These are phyloP conservation scores for Oscheius myriophilus DNA, from an alignment of 2,888 invertebrate species.

Conservation along the genomic window DNA sequence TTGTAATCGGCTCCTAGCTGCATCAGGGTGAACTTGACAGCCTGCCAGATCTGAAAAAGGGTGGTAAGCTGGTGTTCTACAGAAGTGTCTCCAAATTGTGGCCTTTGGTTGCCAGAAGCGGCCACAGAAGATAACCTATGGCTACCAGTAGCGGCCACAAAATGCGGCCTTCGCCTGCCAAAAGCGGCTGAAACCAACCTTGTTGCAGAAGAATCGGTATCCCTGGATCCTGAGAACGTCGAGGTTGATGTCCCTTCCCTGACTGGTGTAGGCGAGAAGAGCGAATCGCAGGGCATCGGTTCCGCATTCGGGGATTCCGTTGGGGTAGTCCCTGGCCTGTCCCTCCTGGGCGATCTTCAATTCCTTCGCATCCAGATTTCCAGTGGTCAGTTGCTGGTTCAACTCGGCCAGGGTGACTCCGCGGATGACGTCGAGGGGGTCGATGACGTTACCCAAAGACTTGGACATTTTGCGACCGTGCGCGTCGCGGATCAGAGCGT, in stretches of 20 bases:
- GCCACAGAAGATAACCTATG: neutral
- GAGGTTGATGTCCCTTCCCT: conserved; percentile 92
- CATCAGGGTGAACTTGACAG: conserved; percentile 86
- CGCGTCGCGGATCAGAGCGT: conserved; percentile 96
- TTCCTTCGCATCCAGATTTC: conserved; percentile 88
- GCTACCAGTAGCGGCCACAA: neutral
- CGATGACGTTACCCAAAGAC: conserved; percentile 95
- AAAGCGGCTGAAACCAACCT: conserved; percentile 31
- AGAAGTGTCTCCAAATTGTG: too few species aligned
- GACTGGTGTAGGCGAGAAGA: conserved; percentile 86
- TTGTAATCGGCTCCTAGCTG: conserved; percentile 59
- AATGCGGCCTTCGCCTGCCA: neutral
- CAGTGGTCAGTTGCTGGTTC: conserved; percentile 80
- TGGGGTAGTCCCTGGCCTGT: conserved; percentile 71
- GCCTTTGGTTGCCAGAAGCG: too few species aligned
- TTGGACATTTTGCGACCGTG: conserved; percentile 99
- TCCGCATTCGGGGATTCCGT: conserved; percentile 73
- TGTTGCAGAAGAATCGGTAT: conserved; percentile 69
- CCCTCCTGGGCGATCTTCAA: conserved; percentile 79
- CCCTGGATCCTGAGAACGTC: conserved; percentile 88
- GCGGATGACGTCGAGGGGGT: conserved; percentile 92
- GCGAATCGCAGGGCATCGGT: conserved; percentile 92
- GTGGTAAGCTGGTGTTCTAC: too few species aligned
- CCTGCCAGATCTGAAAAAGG: conserved; percentile 85
- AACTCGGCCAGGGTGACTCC: conserved; percentile 84